phyloP scores from a whole-genome alignment of 30 jellyfish, hydroid and myxozoan species.

The Aurelia sp. region DNA sequence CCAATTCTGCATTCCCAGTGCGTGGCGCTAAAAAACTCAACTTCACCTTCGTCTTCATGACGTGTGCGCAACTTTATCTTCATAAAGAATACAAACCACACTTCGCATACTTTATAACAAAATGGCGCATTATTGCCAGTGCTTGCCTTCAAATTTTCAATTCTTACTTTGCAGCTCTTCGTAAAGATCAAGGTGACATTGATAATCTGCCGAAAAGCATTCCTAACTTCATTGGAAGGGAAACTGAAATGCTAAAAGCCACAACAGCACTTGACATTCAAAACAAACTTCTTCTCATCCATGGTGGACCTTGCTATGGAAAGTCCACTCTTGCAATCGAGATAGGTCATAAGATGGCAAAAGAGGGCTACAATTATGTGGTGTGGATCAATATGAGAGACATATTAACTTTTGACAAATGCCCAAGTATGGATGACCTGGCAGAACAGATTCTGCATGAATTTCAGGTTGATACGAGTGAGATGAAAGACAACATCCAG shows the following conservation, averaged over 20 bases:
- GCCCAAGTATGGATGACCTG: background rate
- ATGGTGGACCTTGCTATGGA: conserved; percentile 48
- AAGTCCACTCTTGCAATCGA: conserved; percentile 19
- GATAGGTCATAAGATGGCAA: conserved; percentile 22
- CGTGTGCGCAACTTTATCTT: no score
- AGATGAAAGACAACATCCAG: conserved; percentile 9
- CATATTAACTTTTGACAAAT: background rate
- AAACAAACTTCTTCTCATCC: background rate
- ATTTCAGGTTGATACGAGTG: conserved; percentile 17
- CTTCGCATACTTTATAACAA: no score
- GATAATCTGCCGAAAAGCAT: background rate
- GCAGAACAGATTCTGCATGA: conserved; percentile 21
- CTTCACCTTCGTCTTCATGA: no score
- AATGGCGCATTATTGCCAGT: no score
- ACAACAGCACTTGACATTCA: background rate
- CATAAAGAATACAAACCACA: no score
- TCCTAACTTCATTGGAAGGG: background rate
- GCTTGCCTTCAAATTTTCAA: background rate
- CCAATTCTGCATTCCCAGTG: no score
- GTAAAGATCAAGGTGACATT: conserved; percentile 26
- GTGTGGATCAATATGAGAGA: conserved; percentile 43
- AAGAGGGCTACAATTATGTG: conserved; percentile 21
- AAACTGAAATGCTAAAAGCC: background rate
- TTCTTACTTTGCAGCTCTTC: conserved; percentile 1
- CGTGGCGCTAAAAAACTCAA: no score